A percentile compares a stretch with the other conserved stretches of the same genome.
These are phyloP conservation scores for Mesoligia furuncula DNA, from an alignment of 2,888 invertebrate genomes.

Conservation along the genomic window DNA sequence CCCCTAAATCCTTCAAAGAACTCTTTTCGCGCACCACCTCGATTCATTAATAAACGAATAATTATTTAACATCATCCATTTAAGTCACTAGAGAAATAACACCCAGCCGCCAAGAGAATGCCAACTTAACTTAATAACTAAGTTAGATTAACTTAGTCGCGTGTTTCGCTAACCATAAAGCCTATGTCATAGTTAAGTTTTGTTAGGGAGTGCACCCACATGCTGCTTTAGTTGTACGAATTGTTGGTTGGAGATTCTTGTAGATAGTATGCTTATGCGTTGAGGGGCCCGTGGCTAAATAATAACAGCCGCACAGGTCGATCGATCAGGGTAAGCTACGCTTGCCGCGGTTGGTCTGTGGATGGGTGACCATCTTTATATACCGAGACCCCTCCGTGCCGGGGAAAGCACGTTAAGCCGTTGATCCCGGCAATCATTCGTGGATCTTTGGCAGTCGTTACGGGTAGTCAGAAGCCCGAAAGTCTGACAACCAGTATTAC, in stretches of 20 bases:
- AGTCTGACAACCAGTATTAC: too few species aligned
- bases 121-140: constrained; percentile 51
- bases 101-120: constrained; percentile 34
- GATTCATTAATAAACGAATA: not conserved
- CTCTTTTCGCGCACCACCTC: not conserved
- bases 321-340: too few species aligned
- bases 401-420: too few species aligned
- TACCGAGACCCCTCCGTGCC: too few species aligned
- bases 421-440: too few species aligned
- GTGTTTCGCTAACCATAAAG: constrained; percentile 55
- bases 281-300: too few species aligned
- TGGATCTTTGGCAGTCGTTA: too few species aligned
- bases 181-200: constrained; percentile 47
- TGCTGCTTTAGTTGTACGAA: not conserved
- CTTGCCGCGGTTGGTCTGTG: too few species aligned
- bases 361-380: too few species aligned
- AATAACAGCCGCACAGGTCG: too few species aligned
- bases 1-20: not conserved
- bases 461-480: too few species aligned
- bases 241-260: not conserved
- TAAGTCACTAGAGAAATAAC: constrained; percentile 43
- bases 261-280: not conserved
- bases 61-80: constrained; percentile 4
- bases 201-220: constrained; percentile 15
- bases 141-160: constrained; percentile 60